Conservation (phyloP, 2,113 vertebrate species). For the Syngnathus scovelli region DNA sequence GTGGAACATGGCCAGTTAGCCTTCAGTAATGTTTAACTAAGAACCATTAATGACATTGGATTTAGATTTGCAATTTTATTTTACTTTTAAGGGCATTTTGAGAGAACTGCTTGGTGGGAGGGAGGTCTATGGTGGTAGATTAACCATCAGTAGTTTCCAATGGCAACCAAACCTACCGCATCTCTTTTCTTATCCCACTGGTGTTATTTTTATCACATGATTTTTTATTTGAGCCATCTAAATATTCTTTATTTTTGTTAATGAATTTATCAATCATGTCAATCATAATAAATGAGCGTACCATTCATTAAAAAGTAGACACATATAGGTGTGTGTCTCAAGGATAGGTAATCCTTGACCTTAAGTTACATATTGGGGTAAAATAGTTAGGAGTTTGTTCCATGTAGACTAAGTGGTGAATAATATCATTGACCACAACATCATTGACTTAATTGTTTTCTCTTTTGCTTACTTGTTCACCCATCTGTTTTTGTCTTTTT, state of each 20-base stretch:
- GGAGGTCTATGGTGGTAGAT: not conserved
- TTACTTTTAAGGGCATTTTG: not conserved
- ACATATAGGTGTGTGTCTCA: no score
- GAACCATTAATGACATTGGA: not conserved
- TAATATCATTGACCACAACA: no score
- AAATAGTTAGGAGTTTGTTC: no score
- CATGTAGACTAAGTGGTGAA: no score
- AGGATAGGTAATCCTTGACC: no score
- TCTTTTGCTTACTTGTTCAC: no score
- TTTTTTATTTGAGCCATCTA: slow-evolving; percentile 25
- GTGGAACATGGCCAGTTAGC: not conserved
- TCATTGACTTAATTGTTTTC: no score
- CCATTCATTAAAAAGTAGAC: no score
- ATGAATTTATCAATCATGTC: no score
- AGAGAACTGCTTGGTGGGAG: not conserved
- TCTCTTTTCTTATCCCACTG: not conserved
- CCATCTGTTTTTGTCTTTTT: no score
- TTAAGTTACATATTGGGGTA: no score
- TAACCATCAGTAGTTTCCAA: slow-evolving; percentile 50
- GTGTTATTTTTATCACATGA: slow-evolving; percentile 37
- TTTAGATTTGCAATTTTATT: not conserved
- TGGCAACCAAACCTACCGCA: slow-evolving; percentile 47
- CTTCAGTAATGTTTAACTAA: not conserved
- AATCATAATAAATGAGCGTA: no score
- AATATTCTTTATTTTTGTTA: slow-evolving; percentile 10